phyloP scores from a whole-genome alignment of 2,797 vertebrate genomes.

The Sebastes diaconus region DNA sequence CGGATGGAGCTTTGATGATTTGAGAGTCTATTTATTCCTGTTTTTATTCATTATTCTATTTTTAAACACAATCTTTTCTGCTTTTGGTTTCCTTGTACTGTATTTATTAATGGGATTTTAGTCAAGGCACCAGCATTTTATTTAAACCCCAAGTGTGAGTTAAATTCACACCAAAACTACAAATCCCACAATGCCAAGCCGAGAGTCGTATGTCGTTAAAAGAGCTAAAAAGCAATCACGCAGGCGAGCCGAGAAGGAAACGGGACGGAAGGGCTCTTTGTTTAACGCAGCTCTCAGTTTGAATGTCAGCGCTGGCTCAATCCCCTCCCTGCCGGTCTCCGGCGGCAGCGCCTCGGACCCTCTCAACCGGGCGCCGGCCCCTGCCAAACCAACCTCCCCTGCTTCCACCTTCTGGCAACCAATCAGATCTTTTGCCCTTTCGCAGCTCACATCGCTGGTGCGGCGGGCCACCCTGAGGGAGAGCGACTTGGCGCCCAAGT shows the following conservation, averaged over 20 bases:
- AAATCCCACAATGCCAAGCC: slow-evolving; percentile 86
- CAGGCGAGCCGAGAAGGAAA: slow-evolving; percentile 84
- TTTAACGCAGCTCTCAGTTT: slow-evolving; percentile 86
- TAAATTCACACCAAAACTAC: not conserved
- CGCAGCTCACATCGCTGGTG: slow-evolving; percentile 97
- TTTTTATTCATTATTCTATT: not conserved
- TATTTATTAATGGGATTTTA: not conserved
- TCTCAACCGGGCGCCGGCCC: slow-evolving; percentile 15
- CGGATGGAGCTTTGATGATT: slow-evolving; percentile 14
- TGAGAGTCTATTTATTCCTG: not conserved
- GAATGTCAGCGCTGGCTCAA: slow-evolving; percentile 69
- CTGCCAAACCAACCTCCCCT: slow-evolving; percentile 86
- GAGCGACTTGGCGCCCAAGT: slow-evolving; percentile 93
- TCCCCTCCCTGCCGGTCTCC: slow-evolving; percentile 48
- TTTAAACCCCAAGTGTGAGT: slow-evolving; percentile 11
- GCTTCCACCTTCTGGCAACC: slow-evolving; percentile 93
- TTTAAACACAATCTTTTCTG: not conserved
- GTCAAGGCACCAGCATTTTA: not conserved
- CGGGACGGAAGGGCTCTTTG: slow-evolving; percentile 86
- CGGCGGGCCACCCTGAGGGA: slow-evolving; percentile 97
- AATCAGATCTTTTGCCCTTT: slow-evolving; percentile 99
- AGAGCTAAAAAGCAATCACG: slow-evolving; percentile 79
- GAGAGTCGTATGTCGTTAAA: slow-evolving; percentile 84
- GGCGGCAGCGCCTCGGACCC: slow-evolving; percentile 15
- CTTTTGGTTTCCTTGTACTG: not conserved